Base-by-base conservation (phyloP, 2,888 invertebrate species). In the Zaprionus obscuricornis region DNA sequence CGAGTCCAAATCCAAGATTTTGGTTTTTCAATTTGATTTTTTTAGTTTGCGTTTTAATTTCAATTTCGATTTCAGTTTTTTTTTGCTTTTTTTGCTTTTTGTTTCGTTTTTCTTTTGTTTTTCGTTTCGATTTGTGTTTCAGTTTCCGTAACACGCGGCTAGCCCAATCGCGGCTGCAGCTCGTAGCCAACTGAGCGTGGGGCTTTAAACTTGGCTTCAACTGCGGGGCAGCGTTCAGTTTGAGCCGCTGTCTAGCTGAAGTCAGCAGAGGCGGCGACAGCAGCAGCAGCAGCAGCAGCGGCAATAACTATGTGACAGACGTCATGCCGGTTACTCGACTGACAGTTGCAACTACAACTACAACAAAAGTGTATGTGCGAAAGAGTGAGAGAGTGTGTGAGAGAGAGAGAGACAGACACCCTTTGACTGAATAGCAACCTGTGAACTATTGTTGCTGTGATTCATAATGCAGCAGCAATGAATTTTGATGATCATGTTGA, bases 111-210 rank as follows among this genome's bases (percentile, higher is more conserved):
- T n/a, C n/a, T 47, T 50, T 62, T 27, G 29, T 8, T 50, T 39
- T 55, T 5, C 1, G 7, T 45, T 42, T 46, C 8, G 3, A 13
- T 58, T 45, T 56, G 29, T 7, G 13, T 54, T 62, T 68, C 52
- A 37, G 26, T 66, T 68, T 67, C 39, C 70, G 82, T 72, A 71
- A 62, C 55, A 63, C 75, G 74, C 82, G 77, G 67, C 66, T 78
- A 47, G 74, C 73, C 77, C 77, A 81, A 73, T 68, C 75, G 62
- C 77, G 79, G 75, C 81, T 74, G 81, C 77, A 77, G 81, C 77
- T 78, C 68, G 42, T 64, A 74, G 74, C 71, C 68, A 81, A 81
- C 81, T 81, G 83, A 81, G 78, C 65, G 58, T 42, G 45, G 14
- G 50, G 46, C 42, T 31, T 31, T 55, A 54, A 69, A 46, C 66